Evolutionary conservation across 2,113 vertebrate species (phyloP).

Genomic region (Calidris pygmaea): DNA sequence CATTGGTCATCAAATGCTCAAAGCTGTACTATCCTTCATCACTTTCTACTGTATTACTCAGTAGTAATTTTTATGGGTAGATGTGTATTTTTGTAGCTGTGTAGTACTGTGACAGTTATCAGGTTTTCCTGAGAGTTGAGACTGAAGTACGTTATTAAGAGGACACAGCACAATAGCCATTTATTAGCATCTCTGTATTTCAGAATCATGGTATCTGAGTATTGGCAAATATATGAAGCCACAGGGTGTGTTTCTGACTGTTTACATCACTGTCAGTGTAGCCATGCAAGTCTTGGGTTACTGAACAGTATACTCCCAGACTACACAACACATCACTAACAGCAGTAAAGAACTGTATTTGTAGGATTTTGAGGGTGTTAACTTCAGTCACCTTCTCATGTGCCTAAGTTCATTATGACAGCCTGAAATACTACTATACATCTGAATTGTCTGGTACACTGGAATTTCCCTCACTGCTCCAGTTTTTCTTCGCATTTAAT

Average conservation of each 20-base stretch:
- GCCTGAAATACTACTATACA: not conserved
- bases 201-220: not conserved
- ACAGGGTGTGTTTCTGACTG: not conserved
- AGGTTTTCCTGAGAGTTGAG: not conserved
- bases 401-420: not conserved
- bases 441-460: not conserved
- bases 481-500: not conserved
- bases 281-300: not conserved
- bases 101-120: not conserved
- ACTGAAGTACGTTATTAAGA: not conserved
- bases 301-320: not conserved
- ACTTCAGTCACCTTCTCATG: not conserved
- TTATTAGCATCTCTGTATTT: not conserved
- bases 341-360: not conserved
- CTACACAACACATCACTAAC: not conserved
- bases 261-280: not conserved
- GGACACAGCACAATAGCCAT: not conserved
- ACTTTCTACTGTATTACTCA: not conserved
- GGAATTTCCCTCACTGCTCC: not conserved
- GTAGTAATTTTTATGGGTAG: not conserved
- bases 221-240: fast-evolving
- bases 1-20: not conserved
- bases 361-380: not conserved
- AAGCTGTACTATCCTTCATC: not conserved
- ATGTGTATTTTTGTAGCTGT: not conserved